phyloP scores from a whole-genome alignment of 2,797 vertebrate species.

The Pogonophryne albipinna region DNA sequence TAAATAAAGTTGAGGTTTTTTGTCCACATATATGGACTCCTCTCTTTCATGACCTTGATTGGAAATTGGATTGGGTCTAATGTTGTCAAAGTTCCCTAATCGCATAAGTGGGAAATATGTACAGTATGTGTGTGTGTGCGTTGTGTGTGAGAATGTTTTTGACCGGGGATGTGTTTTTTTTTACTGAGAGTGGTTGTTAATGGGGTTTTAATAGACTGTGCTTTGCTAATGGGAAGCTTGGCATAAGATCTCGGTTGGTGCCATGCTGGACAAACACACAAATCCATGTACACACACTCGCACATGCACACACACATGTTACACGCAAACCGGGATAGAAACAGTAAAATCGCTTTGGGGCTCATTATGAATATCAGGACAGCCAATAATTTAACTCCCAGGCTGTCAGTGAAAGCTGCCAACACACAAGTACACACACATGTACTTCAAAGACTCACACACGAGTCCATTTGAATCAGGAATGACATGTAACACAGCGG shows the following conservation, averaged over 20 bases:
- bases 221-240: slow-evolving; percentile 81
- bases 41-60: slow-evolving; percentile 60
- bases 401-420: slow-evolving; percentile 74
- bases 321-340: slow-evolving; percentile 39
- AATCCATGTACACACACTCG: slow-evolving; percentile 39
- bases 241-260: slow-evolving; percentile 72
- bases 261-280: slow-evolving; percentile 59
- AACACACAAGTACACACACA: slow-evolving; percentile 59
- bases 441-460: slow-evolving; percentile 58
- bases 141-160: slow-evolving; percentile 33
- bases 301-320: slow-evolving; percentile 34
- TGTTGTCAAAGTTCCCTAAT: slow-evolving; percentile 38
- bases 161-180: slow-evolving; percentile 28
- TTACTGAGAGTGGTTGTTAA: slow-evolving; percentile 69
- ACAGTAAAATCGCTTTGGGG: slow-evolving; percentile 77
- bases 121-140: slow-evolving; percentile 13
- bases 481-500: slow-evolving; percentile 68
- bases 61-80: slow-evolving; percentile 33
- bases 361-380: slow-evolving; percentile 80
- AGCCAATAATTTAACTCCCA: slow-evolving; percentile 83
- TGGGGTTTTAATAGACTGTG: slow-evolving; percentile 82
- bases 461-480: slow-evolving; percentile 62
- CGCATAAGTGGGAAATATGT: slow-evolving; percentile 51
- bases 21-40: slow-evolving; percentile 51
- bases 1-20: slow-evolving; percentile 39